Base-by-base conservation (phyloP, 2,888 invertebrate genomes). In the Dasypogon diadema region DNA sequence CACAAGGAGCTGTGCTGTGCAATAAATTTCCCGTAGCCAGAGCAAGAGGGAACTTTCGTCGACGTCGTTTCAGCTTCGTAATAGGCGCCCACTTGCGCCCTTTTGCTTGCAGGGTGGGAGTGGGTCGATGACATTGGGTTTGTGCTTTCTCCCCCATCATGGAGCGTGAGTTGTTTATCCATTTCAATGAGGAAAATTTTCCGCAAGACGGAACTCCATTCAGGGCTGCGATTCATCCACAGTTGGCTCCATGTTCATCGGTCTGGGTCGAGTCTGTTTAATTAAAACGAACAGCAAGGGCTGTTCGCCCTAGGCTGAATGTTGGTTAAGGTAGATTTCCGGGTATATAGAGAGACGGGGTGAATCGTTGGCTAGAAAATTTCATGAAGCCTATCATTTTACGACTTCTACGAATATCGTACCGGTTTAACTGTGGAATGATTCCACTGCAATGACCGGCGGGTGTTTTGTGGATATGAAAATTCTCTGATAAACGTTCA, bases 121-220 rank as follows among this genome's bases (percentile, higher is more conserved):
- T 16, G 30, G 56, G 73, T 56, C 58, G 72, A 55, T 72, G 72
- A 72, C 55, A 73, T 58, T 58, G 58, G 30, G 34, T 73, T 73
- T 56, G 58, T 26, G 34, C 51, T 37, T 21, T 18, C 22, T 37
- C 65, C 65, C 21, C 63, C 10, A 37, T 18, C 22, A 37, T 51
- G 12, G 26, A 68, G 51, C 48, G 55, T 55, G 51, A 51, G 65
- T 68, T 73, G 63, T 18, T 55, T 72, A 56, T 55, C 60, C 30
- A 24, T 54, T 58, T 75, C 55, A 55, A 68, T 75, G 68, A 48
- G 75, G 54, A 54, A 65, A 75, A 65, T 75, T 63, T 75, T 75
- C 68, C 75, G 75, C 73, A 76, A 76, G 76, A 77, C 76, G 75
- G 74, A 73, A 76, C 75, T 77, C 74, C 75, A 79, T 73, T 73